Evolutionary conservation across 2,888 invertebrate genomes (phyloP).

Genomic region (Malthinus seriepunctatus): DNA sequence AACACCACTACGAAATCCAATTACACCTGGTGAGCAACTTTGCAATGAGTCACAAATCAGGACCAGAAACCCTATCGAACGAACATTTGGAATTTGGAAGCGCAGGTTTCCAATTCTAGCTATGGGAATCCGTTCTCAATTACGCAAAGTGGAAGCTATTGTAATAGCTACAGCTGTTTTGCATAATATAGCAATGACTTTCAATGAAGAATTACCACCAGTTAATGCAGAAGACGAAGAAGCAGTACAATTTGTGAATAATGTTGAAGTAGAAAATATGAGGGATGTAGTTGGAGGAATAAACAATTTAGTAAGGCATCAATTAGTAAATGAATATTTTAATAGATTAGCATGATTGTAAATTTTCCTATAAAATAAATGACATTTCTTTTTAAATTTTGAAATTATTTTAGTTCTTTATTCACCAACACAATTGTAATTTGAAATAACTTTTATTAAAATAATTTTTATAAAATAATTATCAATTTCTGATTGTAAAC

Average conservation of each 20-base stretch:
- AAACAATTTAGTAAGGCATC: neutral
- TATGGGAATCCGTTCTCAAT: constrained; percentile 36
- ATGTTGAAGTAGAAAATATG: neutral
- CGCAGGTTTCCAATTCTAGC: constrained; percentile 41
- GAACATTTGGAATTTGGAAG: constrained; percentile 39
- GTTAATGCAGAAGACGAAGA: neutral
- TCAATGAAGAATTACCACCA: too few relatives aligned
- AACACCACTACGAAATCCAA: constrained; percentile 32
- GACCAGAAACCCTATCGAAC: constrained; percentile 37
- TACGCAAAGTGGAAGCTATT: constrained; percentile 29
- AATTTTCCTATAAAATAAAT: neutral
- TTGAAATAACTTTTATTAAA: too few relatives aligned
- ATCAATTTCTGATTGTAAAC: too few relatives aligned
- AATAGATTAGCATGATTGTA: neutral
- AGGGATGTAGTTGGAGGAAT: neutral
- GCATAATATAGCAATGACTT: too few relatives aligned
- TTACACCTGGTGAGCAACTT: constrained; percentile 22
- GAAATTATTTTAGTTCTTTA: too few relatives aligned
- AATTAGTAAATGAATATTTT: neutral
- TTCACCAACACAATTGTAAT: too few relatives aligned
- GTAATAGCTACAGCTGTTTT: constrained; percentile 33
- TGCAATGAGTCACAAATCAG: constrained; percentile 36
- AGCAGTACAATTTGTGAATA: neutral
- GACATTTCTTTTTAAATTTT: too few relatives aligned
- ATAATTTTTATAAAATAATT: too few relatives aligned